Evolutionary conservation across 2,888 invertebrate genomes (phyloP), one percentile per base, ranked within the genome.

Genomic region (Cantharis nigra): DNA sequence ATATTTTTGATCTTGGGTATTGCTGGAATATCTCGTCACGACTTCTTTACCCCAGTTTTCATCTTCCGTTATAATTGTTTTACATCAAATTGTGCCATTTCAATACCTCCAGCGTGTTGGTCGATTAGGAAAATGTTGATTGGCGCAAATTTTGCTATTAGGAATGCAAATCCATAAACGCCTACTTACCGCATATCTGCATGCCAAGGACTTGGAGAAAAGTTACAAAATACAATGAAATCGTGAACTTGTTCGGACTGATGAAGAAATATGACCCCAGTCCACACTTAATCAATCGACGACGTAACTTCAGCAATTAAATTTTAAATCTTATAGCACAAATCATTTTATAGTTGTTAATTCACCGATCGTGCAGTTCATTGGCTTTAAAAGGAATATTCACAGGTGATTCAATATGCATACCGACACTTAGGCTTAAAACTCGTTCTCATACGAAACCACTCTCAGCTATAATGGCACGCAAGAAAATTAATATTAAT

Each of bases 361-460:
- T 67, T 23, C 65, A 67, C 20, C 65, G 65, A 67, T 67, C 65
- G 79, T 79, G 81, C 83, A 83, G 83, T 83, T 83, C 83, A 83
- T 83, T 83, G 83, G 79, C 83, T 83, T 79, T 81, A 80, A 79
- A 81, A 81, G 81, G 80, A 82, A 83, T 82, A 77, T 74, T 67
- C 69, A 81, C 82, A 81, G 82, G 81, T 82, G 83, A 78, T 78
- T 78, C 73, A 77, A 76, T 80, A 82, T 82, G 80, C 82, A 80
- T 80, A 79, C 80, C 80, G 63, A 75, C 73, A 75, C 65, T 71
- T 71, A 18, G 30, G 71, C 63, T 20, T 14, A 18, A 62, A 63
- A 49, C 49, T 70, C 49, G 71, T 23, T 63, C 23, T 23, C 26
- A 26, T 62, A 71, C 71, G 63, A 71, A 70, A 49, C 30, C 33